Conservation (phyloP, 2,888 invertebrate genomes). For the Rhagonycha fulva region DNA sequence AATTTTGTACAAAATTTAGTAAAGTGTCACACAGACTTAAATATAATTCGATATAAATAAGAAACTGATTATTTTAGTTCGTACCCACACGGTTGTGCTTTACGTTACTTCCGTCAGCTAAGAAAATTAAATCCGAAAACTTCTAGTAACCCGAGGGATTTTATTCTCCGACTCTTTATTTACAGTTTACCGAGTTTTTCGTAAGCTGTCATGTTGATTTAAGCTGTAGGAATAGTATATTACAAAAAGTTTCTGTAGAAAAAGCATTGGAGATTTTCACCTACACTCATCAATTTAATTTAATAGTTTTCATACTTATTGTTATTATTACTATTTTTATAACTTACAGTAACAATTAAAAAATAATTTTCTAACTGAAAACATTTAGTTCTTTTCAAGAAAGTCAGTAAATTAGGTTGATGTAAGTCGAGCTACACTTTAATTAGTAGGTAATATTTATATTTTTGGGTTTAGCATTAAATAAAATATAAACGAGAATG, state of each 20-base stretch:
- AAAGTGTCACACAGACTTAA: background rate
- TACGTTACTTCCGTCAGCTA: background rate
- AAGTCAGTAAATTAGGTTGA: background rate
- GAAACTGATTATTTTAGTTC: background rate
- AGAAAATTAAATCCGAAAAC: slow-evolving; percentile 3
- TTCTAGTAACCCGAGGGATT: slow-evolving; percentile 6
- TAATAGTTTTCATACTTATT: background rate
- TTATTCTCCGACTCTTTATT: slow-evolving; percentile 7
- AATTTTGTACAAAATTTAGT: too few relatives aligned
- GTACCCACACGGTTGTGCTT: background rate
- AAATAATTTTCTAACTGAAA: background rate
- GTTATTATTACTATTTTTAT: background rate
- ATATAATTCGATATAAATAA: background rate
- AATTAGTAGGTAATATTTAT: too few relatives aligned
- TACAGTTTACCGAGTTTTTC: slow-evolving; percentile 15
- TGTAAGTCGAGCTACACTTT: background rate
- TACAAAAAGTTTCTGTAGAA: slow-evolving; percentile 10
- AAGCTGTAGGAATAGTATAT: slow-evolving; percentile 16
- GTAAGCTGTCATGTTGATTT: slow-evolving; percentile 15
- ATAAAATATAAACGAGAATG: too few relatives aligned
- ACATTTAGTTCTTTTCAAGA: background rate
- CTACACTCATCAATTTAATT: slow-evolving; percentile 8
- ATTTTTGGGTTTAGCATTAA: too few relatives aligned
- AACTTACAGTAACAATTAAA: background rate
- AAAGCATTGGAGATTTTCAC: slow-evolving; percentile 8